Base-by-base conservation (phyloP, 1,140 invertebrate species). In the Cheumatopsyche charites region DNA sequence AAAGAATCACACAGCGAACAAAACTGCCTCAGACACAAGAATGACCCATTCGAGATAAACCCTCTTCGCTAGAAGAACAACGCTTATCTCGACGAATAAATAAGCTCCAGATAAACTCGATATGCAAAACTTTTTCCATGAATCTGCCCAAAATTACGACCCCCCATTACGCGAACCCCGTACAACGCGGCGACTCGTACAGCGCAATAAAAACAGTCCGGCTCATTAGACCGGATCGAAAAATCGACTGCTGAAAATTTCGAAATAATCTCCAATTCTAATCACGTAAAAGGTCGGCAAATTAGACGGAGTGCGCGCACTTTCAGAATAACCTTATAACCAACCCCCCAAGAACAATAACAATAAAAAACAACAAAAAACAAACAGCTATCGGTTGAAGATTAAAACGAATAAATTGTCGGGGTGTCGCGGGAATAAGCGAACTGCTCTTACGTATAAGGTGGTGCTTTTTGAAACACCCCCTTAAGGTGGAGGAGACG, bases 321-420 rank as follows among this genome's bases (percentile, higher is more conserved):
- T 43, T 42, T 11, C 23, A 25, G 25, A 72, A 75, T 75, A 72
- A 75, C 65, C 45, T 67, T 55, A 68, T 36, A 3, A 9, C 29
- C 9, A 36, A 9, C 29, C 29, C 29, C 29, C 72, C 29, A n/a
- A n/a, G 55, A 70, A 73, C 74, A 75, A 75, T 75, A 75, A 75
- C 74, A 73, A 75, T 75, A 75, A 73, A 75, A 71, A 69, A 74
- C 70, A 75, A 67, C 70, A 67, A 67, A 63, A 65, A 67, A 71
- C 29, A 71, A 69, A 73, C 74, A 75, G 67, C 74, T 69, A 73
- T 75, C 71, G 71, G 52, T 73, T 73, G 74, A 71, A 75, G 74
- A 75, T 75, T 75, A 75, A 75, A 75, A 75, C 61, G 71, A 67
- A 75, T 75, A 75, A 75, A 75, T 73, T 73, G 70, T 58, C 55